These are phyloP conservation scores for Phymanthus crucifer DNA, from an alignment of 92 coral and sea anemone genomes.

Conservation along the genomic window DNA sequence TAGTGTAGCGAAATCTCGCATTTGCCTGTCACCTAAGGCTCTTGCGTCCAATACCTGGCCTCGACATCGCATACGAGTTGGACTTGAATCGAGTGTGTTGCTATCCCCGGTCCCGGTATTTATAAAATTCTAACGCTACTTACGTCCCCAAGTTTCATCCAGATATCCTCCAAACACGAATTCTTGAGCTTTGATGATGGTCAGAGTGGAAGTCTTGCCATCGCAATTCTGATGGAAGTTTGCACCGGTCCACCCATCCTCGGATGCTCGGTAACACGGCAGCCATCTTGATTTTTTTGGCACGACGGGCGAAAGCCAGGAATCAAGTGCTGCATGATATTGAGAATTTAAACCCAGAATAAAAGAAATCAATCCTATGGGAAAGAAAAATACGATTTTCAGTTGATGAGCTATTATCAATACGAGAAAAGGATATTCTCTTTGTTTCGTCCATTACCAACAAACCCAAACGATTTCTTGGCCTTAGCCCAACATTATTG, in stretches of 20 bases:
- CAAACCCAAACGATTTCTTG: too few relatives aligned
- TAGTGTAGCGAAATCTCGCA: too few relatives aligned
- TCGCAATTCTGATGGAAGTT: slow-evolving; percentile 44
- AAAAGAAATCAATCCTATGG: slow-evolving; percentile 41
- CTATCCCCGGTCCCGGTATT: too few relatives aligned
- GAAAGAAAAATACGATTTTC: too few relatives aligned
- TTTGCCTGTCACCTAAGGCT: too few relatives aligned
- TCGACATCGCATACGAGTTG: too few relatives aligned
- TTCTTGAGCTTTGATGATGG: slow-evolving; percentile 51
- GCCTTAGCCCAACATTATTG: too few relatives aligned
- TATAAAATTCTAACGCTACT: slow-evolving; percentile 2
- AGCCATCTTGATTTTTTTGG: slow-evolving; percentile 48
- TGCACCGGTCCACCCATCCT: slow-evolving; percentile 41
- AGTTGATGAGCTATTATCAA: neutral
- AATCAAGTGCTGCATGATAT: slow-evolving; percentile 42
- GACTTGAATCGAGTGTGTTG: too few relatives aligned
- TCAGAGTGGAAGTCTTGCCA: slow-evolving; percentile 35
- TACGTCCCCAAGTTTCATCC: slow-evolving; percentile 55
- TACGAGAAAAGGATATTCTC: neutral
- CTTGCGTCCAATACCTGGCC: too few relatives aligned
- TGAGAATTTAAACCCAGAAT: slow-evolving; percentile 57
- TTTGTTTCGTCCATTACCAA: neutral
- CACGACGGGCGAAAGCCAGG: slow-evolving; percentile 54
- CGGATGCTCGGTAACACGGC: slow-evolving; percentile 59
- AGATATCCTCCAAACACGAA: slow-evolving; percentile 76